Evolutionary conservation across 1,140 invertebrate species (phyloP).

Genomic region (Bombus difficillimus): DNA sequence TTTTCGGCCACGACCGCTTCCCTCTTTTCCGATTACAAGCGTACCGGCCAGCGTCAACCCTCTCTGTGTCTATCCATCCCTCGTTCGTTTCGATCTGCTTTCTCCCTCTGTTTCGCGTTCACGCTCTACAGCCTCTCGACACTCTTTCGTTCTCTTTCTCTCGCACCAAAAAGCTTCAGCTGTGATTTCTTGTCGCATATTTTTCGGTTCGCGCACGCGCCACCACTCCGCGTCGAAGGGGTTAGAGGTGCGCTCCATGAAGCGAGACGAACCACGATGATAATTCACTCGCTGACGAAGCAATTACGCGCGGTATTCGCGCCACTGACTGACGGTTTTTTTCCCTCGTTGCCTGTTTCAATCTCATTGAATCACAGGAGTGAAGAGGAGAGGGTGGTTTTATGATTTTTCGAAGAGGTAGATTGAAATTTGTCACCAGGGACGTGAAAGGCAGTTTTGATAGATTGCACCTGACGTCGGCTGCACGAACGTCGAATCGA

Average conservation of each 20-base stretch:
- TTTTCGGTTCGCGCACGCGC: conserved; percentile 18
- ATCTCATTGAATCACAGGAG: neutral
- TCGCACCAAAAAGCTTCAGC: neutral
- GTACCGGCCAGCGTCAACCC: conserved; percentile 21
- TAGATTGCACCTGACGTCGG: conserved; percentile 2
- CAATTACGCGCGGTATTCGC: conserved; percentile 15
- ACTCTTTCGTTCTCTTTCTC: neutral
- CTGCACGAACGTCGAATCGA: neutral
- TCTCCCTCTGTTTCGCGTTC: neutral
- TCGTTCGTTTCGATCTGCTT: neutral
- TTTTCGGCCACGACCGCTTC: conserved; percentile 57
- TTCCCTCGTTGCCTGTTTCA: neutral
- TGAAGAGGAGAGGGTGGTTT: neutral
- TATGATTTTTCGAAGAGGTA: neutral
- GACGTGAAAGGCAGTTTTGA: neutral
- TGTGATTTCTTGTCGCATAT: conserved; percentile 45
- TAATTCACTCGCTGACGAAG: conserved; percentile 44
- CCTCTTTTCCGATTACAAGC: conserved; percentile 51
- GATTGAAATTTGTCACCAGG: conserved; percentile 6
- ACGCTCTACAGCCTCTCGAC: neutral
- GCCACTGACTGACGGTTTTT: neutral
- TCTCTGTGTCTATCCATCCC: neutral
- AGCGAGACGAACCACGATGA: conserved; percentile 36
- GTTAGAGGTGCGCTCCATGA: conserved; percentile 1
- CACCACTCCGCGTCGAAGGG: neutral